Evolutionary conservation across 53 echinoderm and acorn worm species (phyloP), one percentile per base, ranked within the genome.

Genomic region (Echinometra lucunter): DNA sequence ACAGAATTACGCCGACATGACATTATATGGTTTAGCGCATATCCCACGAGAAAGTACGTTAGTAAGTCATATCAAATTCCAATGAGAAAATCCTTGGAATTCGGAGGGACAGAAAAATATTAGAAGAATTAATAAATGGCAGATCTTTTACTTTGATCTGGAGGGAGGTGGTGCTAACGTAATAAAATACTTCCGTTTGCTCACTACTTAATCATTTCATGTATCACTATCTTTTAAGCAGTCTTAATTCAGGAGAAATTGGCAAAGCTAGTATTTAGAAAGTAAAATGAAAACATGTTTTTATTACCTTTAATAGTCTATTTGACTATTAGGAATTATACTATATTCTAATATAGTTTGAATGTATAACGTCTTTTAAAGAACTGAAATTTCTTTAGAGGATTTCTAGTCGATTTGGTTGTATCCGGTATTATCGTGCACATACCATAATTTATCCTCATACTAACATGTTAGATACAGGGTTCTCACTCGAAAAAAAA

Each of bases 1-100:
- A 17, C 49, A 69, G 69, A 32, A 8, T 69, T 69, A 69, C 19
- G 30, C 30, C 32, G 69, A 32, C 69, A 15, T 69, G 63, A 63
- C 63, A n/a, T n/a, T n/a, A 66, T n/a, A 16, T 13, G 37, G 6
- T 75, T 74, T 37, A 38, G 37, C 75, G 37, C 3, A 81, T 63
- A 63, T 81, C 81, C 81, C 81, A 81, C 81, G 40, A 81, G 44
- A 81, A 81, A 81, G 81, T 81, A 44, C 81, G 25, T 38, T 23
- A 23, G 21, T 80, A 80, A 37, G 81, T 81, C 81, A 81, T 44
- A 38, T 1, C 4, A 6, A 63, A 27, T 63, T 63, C 63, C 63
- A 63, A 21, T 23, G 63, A 63, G 23, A 63, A 32, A 10, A 19
- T 9, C 13, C 10, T 34, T 69, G 2, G 9, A 69, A 69, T 34